Evolutionary conservation across 2,797 vertebrate species (phyloP), one percentile per base, ranked within the genome.

Genomic region (Hapalemur alaotrensis): DNA sequence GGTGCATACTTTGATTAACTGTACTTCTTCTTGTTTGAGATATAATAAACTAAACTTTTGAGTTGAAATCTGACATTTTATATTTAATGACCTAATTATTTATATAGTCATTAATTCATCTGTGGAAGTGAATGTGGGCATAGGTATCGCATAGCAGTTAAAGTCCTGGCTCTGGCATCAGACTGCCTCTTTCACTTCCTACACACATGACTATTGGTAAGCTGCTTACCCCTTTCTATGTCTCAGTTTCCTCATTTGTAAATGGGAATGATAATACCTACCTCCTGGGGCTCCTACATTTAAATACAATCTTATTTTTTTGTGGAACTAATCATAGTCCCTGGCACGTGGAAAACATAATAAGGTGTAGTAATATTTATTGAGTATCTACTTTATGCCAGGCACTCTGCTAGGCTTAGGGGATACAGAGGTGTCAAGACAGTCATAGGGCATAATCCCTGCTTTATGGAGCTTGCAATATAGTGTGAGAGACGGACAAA

Each of bases 301-400:
- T 89, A 73, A 96, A 57, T 52, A 12, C 25, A 88, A 38, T 83
- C 8, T 48, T 88, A 73, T 85, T 95, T 85, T 85, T 89, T 84
- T 54, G 35, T 75, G 72, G 10, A 95, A 50, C 5, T 80, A 84
- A 88, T 30, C 28, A 73, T 84, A 85, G 70, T 85, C 48, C 18
- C 65, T 80, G 30, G 23, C 43, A 73, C 5, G 20, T 84, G 75
- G 54, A 43, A 84, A 88, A 41, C 30, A 25, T 41, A 9, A 79
- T 72, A 79, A 43, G 6, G 23, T 89, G 7, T 61, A 72, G 12
- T 43, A 43, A 32, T 87, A 54, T 63, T 89, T 78, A 41, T 28
- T 65, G 15, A 87, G 48, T 87, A 81, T 18, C n/a, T 96, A 23
- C 18, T 86, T 93, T 76, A 35, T 91, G 35, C 48, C 69, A 94